These are phyloP conservation scores for Neodiprion virginianus DNA, from an alignment of 1,140 invertebrate species.

Conservation along the genomic window DNA sequence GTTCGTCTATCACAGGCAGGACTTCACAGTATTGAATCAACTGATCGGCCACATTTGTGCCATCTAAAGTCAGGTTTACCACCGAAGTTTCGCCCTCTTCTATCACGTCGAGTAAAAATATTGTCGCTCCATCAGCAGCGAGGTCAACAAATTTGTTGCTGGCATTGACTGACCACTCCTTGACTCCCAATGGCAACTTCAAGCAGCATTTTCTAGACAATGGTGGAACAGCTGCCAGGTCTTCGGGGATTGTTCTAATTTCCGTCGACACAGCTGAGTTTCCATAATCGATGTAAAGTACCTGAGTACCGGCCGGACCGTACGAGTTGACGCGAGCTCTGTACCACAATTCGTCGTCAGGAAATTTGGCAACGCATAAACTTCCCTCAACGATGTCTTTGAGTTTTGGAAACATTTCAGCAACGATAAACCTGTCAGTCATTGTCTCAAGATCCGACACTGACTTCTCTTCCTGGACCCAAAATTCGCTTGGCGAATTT, in stretches of 20 bases:
- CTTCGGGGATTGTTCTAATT: slow-evolving; percentile 51
- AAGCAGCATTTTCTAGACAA: slow-evolving; percentile 55
- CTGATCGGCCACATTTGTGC: slow-evolving; percentile 66
- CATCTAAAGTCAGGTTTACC: slow-evolving; percentile 70
- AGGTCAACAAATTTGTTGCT: slow-evolving; percentile 42
- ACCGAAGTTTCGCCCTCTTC: slow-evolving; percentile 70
- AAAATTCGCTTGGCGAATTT: slow-evolving; percentile 68
- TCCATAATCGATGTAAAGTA: slow-evolving; percentile 69
- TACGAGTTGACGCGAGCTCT: slow-evolving; percentile 59
- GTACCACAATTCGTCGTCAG: slow-evolving; percentile 71
- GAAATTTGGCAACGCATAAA: slow-evolving; percentile 70
- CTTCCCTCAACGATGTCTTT: slow-evolving; percentile 61
- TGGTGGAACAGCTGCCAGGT: slow-evolving; percentile 46
- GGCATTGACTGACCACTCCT: slow-evolving; percentile 49
- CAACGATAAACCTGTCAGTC: slow-evolving; percentile 62
- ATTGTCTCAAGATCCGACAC: slow-evolving; percentile 65
- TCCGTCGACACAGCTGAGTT: slow-evolving; percentile 54
- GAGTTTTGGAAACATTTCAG: slow-evolving; percentile 59
- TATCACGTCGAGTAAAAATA: slow-evolving; percentile 50
- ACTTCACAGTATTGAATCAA: slow-evolving; percentile 38
- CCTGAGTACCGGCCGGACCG: slow-evolving; percentile 45
- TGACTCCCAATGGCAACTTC: slow-evolving; percentile 35
- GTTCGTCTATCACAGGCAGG: slow-evolving; percentile 35
- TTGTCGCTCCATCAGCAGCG: slow-evolving; percentile 48
- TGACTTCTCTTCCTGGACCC: slow-evolving; percentile 67